A percentile compares a stretch with the other conserved stretches of the same genome.
phyloP scores from a whole-genome alignment of 2,113 vertebrate genomes.

The Toxotes jaculatrix region DNA sequence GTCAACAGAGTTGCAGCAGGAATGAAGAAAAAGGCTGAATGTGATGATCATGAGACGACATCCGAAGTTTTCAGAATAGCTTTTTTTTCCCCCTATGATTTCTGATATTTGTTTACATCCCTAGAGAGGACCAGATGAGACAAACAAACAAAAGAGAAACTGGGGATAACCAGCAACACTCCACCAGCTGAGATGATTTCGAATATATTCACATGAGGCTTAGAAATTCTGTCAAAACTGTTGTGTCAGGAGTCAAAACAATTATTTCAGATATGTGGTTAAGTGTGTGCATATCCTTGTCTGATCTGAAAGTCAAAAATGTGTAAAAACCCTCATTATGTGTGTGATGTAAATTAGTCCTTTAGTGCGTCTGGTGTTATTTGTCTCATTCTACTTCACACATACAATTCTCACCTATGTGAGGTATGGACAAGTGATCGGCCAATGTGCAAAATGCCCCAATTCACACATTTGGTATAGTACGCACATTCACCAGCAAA shows the following conservation, averaged over 20 bases:
- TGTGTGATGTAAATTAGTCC: constrained; percentile 37
- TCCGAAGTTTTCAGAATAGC: neutral
- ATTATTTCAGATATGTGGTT: constrained; percentile 14
- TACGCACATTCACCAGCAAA: neutral
- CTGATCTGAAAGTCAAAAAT: constrained; percentile 19
- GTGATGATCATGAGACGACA: neutral
- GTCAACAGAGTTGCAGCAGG: neutral
- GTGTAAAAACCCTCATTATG: constrained; percentile 48
- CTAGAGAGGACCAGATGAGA: constrained; percentile 5
- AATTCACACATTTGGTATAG: constrained; percentile 46
- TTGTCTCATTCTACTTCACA: constrained; percentile 44
- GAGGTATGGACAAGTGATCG: constrained; percentile 28
- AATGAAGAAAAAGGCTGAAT: neutral
- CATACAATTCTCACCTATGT: constrained; percentile 34
- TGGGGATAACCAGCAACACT: constrained; percentile 10
- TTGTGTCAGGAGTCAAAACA: constrained; percentile 31
- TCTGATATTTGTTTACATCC: constrained; percentile 37
- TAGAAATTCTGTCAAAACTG: constrained; percentile 9
- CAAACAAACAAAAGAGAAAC: constrained; percentile 13
- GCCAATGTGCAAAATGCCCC: constrained; percentile 52
- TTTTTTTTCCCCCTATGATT: neutral
- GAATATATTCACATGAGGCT: constrained; percentile 30
- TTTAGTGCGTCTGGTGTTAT: neutral
- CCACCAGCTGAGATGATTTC: constrained; percentile 1
- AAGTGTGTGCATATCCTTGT: constrained; percentile 24